Percentiles rank a stretch among this genome's conserved stretches.
Evolutionary conservation across 2,797 vertebrate species (phyloP).

Genomic region (Coreius guichenoti): DNA sequence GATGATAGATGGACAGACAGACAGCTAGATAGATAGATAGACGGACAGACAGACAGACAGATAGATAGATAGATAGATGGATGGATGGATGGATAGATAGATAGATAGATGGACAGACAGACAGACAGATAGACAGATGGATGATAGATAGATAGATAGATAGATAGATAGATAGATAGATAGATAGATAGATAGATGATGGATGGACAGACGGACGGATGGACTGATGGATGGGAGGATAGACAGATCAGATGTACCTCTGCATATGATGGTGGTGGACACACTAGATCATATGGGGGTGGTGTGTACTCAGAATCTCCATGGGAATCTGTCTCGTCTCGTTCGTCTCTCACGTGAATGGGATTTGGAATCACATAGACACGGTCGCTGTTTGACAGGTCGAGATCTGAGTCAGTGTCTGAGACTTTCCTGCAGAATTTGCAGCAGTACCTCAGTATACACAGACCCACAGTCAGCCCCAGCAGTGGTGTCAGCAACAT

Average conservation of each 20-base stretch:
- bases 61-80: no score
- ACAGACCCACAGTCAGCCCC: slow-evolving; percentile 8
- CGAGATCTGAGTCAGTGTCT: neutral
- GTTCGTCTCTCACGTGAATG: neutral
- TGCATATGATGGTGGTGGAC: slow-evolving; percentile 70
- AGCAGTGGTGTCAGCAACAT: slow-evolving; percentile 6
- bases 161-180: rapidly evolving
- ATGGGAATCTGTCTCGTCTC: neutral
- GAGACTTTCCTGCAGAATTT: neutral
- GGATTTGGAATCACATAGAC: slow-evolving; percentile 51
- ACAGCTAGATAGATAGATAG: no score
- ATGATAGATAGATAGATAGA: neutral
- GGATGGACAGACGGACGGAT: neutral
- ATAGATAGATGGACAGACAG: neutral
- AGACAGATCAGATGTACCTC: slow-evolving; percentile 61
- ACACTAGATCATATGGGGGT: slow-evolving; percentile 68
- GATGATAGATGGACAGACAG: no score
- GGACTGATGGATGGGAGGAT: neutral
- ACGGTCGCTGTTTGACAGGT: slow-evolving; percentile 5
- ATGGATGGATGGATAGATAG: no score
- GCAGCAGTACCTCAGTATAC: slow-evolving; percentile 44
- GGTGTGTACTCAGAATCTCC: slow-evolving; percentile 1
- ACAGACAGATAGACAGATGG: neutral
- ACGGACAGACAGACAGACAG: neutral
- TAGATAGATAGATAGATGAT: rapidly evolving